These are phyloP conservation scores for Sisyra terminalis DNA, from an alignment of 2,888 invertebrate genomes.

Conservation along the genomic window DNA sequence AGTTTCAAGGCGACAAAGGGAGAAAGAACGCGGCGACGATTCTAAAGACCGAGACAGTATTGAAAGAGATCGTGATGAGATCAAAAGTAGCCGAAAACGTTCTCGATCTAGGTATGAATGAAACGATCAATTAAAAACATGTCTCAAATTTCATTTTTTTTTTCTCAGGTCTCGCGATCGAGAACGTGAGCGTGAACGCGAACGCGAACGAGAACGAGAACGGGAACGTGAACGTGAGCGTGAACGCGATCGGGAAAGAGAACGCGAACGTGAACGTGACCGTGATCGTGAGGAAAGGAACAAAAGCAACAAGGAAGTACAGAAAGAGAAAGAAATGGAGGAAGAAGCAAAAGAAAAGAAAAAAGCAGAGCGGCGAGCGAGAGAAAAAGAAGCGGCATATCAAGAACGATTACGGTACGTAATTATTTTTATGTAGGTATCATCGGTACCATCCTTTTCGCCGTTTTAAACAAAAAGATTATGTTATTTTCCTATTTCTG, in stretches of 20 bases:
- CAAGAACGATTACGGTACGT: constrained; percentile 52
- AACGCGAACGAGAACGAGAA: constrained; percentile 27
- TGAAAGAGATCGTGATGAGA: constrained; percentile 11
- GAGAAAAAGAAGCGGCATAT: constrained; percentile 94
- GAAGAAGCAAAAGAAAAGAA: constrained; percentile 86
- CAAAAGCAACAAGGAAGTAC: constrained; percentile 40
- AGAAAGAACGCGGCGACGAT: constrained; percentile 22
- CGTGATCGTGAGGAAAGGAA: constrained; percentile 32
- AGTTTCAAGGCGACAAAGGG: constrained; percentile 32
- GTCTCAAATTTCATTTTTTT: constrained; percentile 1
- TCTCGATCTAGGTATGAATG: constrained; percentile 30
- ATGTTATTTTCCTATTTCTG: neutral
- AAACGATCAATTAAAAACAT: neutral
- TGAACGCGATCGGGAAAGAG: constrained; percentile 28
- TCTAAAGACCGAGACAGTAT: constrained; percentile 12
- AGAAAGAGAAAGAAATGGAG: constrained; percentile 69
- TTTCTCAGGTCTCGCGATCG: constrained; percentile 15
- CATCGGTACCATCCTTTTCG: too few relatives aligned
- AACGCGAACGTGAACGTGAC: constrained; percentile 27
- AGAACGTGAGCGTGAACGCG: constrained; percentile 26
- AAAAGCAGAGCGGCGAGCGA: constrained; percentile 73
- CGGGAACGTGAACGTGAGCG: constrained; percentile 27
- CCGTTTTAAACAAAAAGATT: neutral
- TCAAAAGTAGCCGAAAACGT: constrained; percentile 19
- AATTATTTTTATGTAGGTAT: constrained; percentile 1